Conservation (phyloP, 2,888 invertebrate genomes). For the Mycalesis mineus region DNA sequence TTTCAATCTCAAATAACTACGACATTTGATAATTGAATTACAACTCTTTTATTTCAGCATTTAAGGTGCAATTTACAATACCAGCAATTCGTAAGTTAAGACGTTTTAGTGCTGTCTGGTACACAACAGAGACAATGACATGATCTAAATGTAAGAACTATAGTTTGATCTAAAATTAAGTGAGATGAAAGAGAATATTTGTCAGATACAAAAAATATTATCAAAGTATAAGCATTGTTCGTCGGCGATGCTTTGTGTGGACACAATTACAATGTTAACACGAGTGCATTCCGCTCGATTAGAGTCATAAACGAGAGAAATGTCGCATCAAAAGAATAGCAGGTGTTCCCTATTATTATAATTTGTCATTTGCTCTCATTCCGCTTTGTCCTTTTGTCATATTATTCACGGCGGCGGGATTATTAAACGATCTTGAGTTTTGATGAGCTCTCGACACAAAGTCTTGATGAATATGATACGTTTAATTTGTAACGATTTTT, state of each 20-base stretch:
- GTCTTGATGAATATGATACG: slow-evolving; percentile 1
- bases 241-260: slow-evolving; percentile 64
- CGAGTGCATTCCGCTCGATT: slow-evolving; percentile 72
- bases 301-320: slow-evolving; percentile 77
- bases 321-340: slow-evolving; percentile 77
- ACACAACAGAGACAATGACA: slow-evolving; percentile 67
- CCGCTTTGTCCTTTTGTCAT: slow-evolving; percentile 58
- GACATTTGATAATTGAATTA: slow-evolving; percentile 13
- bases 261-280: slow-evolving; percentile 64
- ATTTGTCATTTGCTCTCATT: slow-evolving; percentile 71
- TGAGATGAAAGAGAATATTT: slow-evolving; percentile 74
- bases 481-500: not conserved
- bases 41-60: slow-evolving; percentile 29
- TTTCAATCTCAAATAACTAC: slow-evolving; percentile 38
- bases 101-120: slow-evolving; percentile 27
- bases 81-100: not conserved
- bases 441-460: slow-evolving; percentile 8
- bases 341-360: slow-evolving; percentile 75
- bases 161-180: slow-evolving; percentile 75
- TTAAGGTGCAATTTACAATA: slow-evolving; percentile 39
- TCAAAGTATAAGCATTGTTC: slow-evolving; percentile 68
- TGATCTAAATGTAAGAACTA: slow-evolving; percentile 74
- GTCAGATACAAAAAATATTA: slow-evolving; percentile 73
- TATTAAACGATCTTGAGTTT: slow-evolving; percentile 41
- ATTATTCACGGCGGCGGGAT: slow-evolving; percentile 46